phyloP scores from a whole-genome alignment of 2,113 vertebrate species.

The Otis tarda region DNA sequence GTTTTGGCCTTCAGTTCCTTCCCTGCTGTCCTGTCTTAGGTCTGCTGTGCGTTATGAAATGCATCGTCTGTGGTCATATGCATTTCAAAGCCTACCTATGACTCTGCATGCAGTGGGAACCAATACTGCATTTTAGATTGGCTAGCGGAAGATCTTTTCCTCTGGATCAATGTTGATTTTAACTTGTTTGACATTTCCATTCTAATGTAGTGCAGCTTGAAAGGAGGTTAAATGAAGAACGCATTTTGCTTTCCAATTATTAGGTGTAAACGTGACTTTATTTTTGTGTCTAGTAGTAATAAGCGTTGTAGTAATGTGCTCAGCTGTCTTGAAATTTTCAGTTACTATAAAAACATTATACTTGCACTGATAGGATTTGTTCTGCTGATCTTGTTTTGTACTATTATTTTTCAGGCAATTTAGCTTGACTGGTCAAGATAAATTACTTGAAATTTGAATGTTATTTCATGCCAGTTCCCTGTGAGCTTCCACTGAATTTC shows the following conservation, averaged over 20 bases:
- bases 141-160: not conserved
- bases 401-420: not conserved
- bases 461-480: not conserved
- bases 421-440: not conserved
- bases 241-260: constrained; percentile 50
- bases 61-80: not conserved
- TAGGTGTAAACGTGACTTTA: constrained; percentile 16
- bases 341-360: constrained; percentile 4
- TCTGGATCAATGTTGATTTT: constrained; percentile 26
- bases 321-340: constrained; percentile 46
- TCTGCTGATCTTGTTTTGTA: not conserved
- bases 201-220: constrained; percentile 51
- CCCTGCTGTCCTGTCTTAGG: not conserved
- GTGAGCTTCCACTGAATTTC: not conserved
- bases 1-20: not conserved
- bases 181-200: constrained; percentile 38
- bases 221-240: constrained; percentile 49
- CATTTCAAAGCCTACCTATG: not conserved
- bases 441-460: not conserved
- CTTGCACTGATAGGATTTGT: constrained; percentile 14
- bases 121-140: not conserved
- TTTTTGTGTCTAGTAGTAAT: not conserved
- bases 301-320: not conserved
- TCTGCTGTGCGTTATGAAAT: not conserved
- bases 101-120: not conserved